phyloP scores from a whole-genome alignment of 2,888 invertebrate species.

The Cyclophora punctaria region DNA sequence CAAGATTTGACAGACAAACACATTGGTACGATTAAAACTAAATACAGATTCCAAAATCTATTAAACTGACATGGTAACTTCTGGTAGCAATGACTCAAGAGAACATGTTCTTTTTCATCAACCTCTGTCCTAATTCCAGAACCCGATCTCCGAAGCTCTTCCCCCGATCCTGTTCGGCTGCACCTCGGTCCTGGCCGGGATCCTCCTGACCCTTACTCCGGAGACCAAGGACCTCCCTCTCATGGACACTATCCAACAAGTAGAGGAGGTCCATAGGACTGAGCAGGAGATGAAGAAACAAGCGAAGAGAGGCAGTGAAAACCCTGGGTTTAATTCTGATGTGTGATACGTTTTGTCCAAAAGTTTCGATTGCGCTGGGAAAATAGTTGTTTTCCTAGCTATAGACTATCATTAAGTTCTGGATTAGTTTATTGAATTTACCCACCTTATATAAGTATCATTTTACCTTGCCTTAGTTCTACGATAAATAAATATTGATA shows the following conservation, averaged over 20 bases:
- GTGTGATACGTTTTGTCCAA: too few species aligned
- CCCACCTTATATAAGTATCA: too few species aligned
- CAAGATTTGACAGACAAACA: not conserved
- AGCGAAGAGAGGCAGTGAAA: not conserved
- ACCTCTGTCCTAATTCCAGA: slow-evolving; percentile 35
- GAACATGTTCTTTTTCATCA: not conserved
- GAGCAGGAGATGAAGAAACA: slow-evolving; percentile 5
- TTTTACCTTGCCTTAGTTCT: too few species aligned
- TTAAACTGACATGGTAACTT: too few species aligned
- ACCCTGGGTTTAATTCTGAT: slow-evolving; percentile 1
- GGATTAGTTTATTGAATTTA: too few species aligned
- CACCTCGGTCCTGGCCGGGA: slow-evolving; percentile 42
- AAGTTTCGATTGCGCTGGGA: too few species aligned
- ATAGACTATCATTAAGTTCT: too few species aligned
- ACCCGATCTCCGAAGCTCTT: slow-evolving; percentile 44
- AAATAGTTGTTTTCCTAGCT: too few species aligned
- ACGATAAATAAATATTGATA: too few species aligned
- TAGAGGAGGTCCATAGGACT: slow-evolving; percentile 28
- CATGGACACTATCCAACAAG: slow-evolving; percentile 52
- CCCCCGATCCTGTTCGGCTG: slow-evolving; percentile 58
- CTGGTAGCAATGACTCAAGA: too few species aligned
- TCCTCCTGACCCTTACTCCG: slow-evolving; percentile 42
- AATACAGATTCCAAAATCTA: too few species aligned
- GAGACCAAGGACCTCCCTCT: slow-evolving; percentile 53
- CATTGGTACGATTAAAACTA: too few species aligned